Percentiles rank a stretch among this genome's conserved stretches.
These are phyloP conservation scores for Adelognathus sp. DNA, from an alignment of 2,888 invertebrate genomes.

Conservation along the genomic window DNA sequence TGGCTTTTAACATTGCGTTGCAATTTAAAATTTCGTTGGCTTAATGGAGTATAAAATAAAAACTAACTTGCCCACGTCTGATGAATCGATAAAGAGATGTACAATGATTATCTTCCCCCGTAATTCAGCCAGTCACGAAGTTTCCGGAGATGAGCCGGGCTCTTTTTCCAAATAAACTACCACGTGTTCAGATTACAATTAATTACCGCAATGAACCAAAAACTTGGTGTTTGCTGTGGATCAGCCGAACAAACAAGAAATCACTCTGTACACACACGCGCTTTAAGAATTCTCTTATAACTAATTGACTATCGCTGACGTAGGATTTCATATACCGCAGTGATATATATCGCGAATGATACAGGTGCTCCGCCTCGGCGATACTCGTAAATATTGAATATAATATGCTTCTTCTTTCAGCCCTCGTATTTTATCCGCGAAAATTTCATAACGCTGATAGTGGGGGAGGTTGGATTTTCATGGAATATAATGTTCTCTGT, in stretches of 20 bases:
- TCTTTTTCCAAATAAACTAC: background rate
- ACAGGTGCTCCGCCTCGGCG: background rate
- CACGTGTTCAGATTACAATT: constrained; percentile 51
- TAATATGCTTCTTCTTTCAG: constrained; percentile 3
- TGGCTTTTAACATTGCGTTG: background rate
- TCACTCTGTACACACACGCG: background rate
- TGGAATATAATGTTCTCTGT: constrained; percentile 33
- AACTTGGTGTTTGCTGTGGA: constrained; percentile 55
- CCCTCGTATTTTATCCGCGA: constrained; percentile 35
- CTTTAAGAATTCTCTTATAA: background rate
- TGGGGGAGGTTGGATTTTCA: background rate
- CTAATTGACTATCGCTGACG: constrained; percentile 33
- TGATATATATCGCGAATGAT: background rate
- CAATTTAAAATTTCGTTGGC: background rate
- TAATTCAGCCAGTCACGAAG: background rate
- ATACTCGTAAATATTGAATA: constrained; percentile 14
- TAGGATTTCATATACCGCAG: background rate
- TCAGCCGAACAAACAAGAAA: constrained; percentile 54
- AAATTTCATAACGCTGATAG: constrained; percentile 48
- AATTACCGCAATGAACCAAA: constrained; percentile 44
- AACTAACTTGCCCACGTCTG: too few species aligned
- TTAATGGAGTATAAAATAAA: too few species aligned
- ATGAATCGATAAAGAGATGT: background rate
- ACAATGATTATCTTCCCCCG: background rate
- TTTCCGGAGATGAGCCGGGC: background rate